Evolutionary conservation across 1,140 invertebrate genomes (phyloP), one percentile per base, ranked within the genome.

Genomic region (Trichonephila clavipes): DNA sequence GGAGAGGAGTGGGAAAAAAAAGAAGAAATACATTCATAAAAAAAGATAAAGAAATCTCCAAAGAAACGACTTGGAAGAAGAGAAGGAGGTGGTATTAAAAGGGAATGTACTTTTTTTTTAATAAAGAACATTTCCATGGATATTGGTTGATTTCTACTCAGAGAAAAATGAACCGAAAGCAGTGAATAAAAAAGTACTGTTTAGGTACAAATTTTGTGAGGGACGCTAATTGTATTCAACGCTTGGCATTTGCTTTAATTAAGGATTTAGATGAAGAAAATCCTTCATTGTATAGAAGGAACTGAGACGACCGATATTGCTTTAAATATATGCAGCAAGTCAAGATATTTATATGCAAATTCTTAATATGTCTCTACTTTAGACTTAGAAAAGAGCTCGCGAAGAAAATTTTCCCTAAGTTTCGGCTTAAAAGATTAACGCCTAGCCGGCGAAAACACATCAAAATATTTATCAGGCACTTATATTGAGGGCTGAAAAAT

Each of bases 401-500:
- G 61, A 64, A 19, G 81, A 89, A 92, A 92, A 88, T 51, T 77
- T 81, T 93, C 88, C 85, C 24, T 93, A 93, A 93, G 85, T 93
- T 93, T 93, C 86, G 59, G 92, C 92, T 93, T 93, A 93, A 87
- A 16, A 93, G 92, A 93, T 93, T 93, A 93, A 66, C 86, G 86
- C 85, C 40, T 40, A 6, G 12, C 19, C 64, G 5, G 58, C 21
- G 62, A 88, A 88, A 81, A 93, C 88, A 93, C 64, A 93, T 93
- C 92, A 93, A 93, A 93, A 93, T 93, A 93, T 93, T 93, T 93
- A 93, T 93, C 92, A 93, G 86, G 24, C 66, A 34, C 69, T 88
- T 62, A 93, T 93, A 93, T 59, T 77, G 8, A 86, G 40, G 28
- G 19, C 19, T 40, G 40, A 18, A 66, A 88, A 88, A 93, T 88